These are phyloP conservation scores for Ophiodon elongatus DNA, from an alignment of 2,113 vertebrate genomes.

Conservation along the genomic window DNA sequence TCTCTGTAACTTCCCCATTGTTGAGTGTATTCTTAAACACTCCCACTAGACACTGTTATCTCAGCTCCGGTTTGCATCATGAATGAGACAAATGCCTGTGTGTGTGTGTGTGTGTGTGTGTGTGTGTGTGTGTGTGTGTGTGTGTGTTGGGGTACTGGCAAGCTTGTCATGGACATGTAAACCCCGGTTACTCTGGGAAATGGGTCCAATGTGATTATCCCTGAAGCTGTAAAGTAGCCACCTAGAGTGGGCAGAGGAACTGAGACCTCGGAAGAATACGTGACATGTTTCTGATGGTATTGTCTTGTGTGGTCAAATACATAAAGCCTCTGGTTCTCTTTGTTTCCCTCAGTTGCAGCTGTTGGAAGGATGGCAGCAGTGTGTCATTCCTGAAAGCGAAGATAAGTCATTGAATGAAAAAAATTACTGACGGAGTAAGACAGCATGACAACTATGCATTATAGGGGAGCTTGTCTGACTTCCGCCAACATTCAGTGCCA, in stretches of 20 bases:
- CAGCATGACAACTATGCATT: neutral
- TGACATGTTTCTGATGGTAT: constrained; percentile 35
- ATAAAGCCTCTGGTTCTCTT: neutral
- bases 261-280: constrained; percentile 36
- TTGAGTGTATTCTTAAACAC: constrained; percentile 66
- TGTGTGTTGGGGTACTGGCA: constrained; percentile 29
- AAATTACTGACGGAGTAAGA: constrained; percentile 17
- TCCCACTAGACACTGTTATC: constrained; percentile 76
- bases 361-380: constrained; percentile 15
- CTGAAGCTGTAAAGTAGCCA: constrained; percentile 56
- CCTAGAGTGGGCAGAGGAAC: constrained; percentile 51
- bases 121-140: constrained; percentile 5
- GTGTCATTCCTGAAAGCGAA: constrained; percentile 9
- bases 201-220: constrained; percentile 63
- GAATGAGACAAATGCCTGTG: constrained; percentile 59
- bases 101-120: constrained; percentile 15
- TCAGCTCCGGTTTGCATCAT: constrained; percentile 77
- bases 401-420: constrained; percentile 32
- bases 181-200: constrained; percentile 34
- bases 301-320: constrained; percentile 45
- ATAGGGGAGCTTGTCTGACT: neutral
- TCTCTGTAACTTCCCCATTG: constrained; percentile 69
- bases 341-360: constrained; percentile 18
- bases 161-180: constrained; percentile 63
- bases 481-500: constrained; percentile 6